These are phyloP conservation scores for Nibea albiflora DNA, from an alignment of 2,113 vertebrate species.

Conservation along the genomic window DNA sequence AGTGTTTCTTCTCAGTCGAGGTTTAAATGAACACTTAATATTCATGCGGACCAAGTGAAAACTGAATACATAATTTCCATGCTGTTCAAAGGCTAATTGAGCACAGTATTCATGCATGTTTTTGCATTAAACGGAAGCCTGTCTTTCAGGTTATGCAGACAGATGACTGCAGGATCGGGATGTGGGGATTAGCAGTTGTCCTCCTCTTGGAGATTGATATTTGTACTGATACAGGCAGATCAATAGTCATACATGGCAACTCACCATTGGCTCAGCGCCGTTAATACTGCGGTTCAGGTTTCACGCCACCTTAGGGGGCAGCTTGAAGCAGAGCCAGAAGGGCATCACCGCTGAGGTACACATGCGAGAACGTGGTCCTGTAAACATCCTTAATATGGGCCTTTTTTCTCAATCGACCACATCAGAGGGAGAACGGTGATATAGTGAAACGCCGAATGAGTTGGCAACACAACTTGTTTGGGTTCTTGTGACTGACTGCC, in stretches of 20 bases:
- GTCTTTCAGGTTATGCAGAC: conserved; percentile 23
- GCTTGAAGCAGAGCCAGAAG: conserved; percentile 32
- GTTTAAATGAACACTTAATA: conserved; percentile 70
- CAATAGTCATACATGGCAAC: conserved; percentile 49
- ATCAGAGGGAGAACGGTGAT: conserved; percentile 31
- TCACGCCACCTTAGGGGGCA: conserved; percentile 36
- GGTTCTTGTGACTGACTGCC: conserved; percentile 25
- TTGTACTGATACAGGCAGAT: conserved; percentile 54
- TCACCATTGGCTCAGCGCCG: conserved; percentile 47
- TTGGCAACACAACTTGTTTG: conserved; percentile 44
- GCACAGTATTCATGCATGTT: conserved; percentile 57
- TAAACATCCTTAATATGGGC: conserved; percentile 51
- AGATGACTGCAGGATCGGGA: conserved; percentile 29
- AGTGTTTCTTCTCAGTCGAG: conserved; percentile 41
- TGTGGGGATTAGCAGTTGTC: conserved; percentile 30
- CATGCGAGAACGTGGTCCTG: conserved; percentile 29
- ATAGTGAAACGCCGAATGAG: conserved; percentile 12
- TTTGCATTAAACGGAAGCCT: conserved; percentile 48
- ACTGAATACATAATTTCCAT: conserved; percentile 55
- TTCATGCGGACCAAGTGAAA: conserved; percentile 62
- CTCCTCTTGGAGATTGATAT: conserved; percentile 50
- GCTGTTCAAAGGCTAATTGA: conserved; percentile 63
- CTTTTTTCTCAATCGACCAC: conserved; percentile 44
- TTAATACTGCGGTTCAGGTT: conserved; percentile 39
- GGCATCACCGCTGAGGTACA: conserved; percentile 19